Evolutionary conservation across 2,113 vertebrate genomes (phyloP).

Genomic region (Sceloporus tristichus): DNA sequence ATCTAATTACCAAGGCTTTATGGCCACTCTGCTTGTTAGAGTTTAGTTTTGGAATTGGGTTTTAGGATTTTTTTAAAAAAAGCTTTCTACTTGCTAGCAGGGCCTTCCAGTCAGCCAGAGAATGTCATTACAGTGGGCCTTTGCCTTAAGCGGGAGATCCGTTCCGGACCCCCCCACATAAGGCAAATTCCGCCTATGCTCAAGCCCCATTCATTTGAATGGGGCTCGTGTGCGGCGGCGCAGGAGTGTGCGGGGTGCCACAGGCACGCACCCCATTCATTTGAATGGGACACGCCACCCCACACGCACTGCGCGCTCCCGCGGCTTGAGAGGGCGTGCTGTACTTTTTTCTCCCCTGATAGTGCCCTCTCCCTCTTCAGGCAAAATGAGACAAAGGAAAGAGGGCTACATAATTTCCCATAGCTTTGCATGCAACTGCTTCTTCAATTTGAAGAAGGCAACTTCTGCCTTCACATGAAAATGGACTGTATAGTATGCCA

Average conservation of each 20-base stretch:
- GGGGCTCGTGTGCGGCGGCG: too few species aligned
- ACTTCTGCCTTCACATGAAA: background rate
- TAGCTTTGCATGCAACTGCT: background rate
- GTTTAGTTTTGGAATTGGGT: slow-evolving; percentile 33
- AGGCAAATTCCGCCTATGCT: too few species aligned
- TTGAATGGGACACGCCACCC: too few species aligned
- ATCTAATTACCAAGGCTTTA: slow-evolving; percentile 26
- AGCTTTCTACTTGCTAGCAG: background rate
- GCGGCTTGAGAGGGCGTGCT: too few species aligned
- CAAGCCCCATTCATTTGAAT: too few species aligned
- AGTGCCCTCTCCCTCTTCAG: background rate
- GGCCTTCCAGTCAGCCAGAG: background rate
- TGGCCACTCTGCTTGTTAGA: background rate
- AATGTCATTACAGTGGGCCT: background rate
- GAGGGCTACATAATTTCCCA: background rate
- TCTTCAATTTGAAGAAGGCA: too few species aligned
- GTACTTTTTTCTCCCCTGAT: too few species aligned
- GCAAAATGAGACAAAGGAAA: slow-evolving; percentile 10
- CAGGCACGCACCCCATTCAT: too few species aligned
- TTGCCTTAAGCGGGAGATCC: too few species aligned
- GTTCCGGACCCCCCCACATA: too few species aligned
- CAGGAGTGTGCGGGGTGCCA: too few species aligned
- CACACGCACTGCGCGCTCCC: too few species aligned
- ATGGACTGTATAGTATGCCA: background rate
- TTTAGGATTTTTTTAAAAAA: background rate